A percentile compares a stretch with the other conserved stretches of the same genome.
Conservation (phyloP, 2,888 invertebrate species). For the Thymelicus acteon region DNA sequence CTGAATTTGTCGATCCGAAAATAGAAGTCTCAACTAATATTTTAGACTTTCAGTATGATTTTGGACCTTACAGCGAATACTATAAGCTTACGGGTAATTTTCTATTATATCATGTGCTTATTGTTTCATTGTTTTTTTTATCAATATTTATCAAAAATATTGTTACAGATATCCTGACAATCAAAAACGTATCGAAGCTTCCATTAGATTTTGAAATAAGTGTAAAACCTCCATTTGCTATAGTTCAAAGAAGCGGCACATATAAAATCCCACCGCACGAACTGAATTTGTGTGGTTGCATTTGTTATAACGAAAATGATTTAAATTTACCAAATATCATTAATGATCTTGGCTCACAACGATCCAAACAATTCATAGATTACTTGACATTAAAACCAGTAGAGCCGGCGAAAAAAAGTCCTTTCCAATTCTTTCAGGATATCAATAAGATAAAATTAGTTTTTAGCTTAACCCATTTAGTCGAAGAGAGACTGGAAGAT, state of each 20-base stretch:
- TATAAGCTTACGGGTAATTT: slow-evolving; percentile 74
- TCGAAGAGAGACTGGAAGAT: slow-evolving; percentile 73
- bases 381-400: slow-evolving; percentile 70
- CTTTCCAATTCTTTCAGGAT: slow-evolving; percentile 73
- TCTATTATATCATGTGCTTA: not conserved
- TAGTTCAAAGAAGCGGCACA: slow-evolving; percentile 66
- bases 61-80: slow-evolving; percentile 71
- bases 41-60: slow-evolving; percentile 80
- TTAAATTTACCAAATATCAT: slow-evolving; percentile 61
- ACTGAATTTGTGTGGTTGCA: slow-evolving; percentile 68
- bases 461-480: slow-evolving; percentile 66
- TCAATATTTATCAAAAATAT: slow-evolving; percentile 7
- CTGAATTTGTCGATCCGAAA: slow-evolving; percentile 85
- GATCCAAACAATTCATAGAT: slow-evolving; percentile 66
- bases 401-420: slow-evolving; percentile 60
- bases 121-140: not conserved
- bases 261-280: slow-evolving; percentile 68
- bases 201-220: slow-evolving; percentile 75
- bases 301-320: slow-evolving; percentile 67
- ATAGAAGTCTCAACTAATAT: slow-evolving; percentile 77
- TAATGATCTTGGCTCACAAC: slow-evolving; percentile 54
- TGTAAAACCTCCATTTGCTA: slow-evolving; percentile 79
- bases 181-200: slow-evolving; percentile 83
- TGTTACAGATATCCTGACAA: slow-evolving; percentile 78
- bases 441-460: slow-evolving; percentile 75